Percentiles rank a stretch among this genome's conserved stretches.
These are phyloP conservation scores for Acropora tenuis DNA, from an alignment of 64 coral and sea anemone species.

Conservation along the genomic window DNA sequence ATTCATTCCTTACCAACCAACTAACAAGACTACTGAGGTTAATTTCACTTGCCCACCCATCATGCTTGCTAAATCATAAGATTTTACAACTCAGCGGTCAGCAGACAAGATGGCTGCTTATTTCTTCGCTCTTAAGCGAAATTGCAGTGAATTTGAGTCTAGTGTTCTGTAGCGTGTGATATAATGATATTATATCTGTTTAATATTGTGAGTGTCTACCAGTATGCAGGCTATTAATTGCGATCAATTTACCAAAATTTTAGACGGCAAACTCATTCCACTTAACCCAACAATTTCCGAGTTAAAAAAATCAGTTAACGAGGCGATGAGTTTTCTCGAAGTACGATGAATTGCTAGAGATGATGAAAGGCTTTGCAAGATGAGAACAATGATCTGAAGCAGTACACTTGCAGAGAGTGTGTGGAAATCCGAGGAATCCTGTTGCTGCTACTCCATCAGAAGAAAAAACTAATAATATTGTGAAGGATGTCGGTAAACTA, in stretches of 20 bases:
- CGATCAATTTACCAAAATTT: conserved; percentile 1
- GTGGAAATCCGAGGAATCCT: conserved; percentile 17
- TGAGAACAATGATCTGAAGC: background rate
- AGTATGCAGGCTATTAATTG: conserved; percentile 13
- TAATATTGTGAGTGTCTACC: background rate
- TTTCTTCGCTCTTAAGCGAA: no score
- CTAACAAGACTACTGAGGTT: no score
- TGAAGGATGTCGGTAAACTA: background rate
- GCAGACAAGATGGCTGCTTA: no score
- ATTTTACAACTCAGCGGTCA: no score
- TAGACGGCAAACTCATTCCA: background rate
- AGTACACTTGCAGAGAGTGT: conserved; percentile 1
- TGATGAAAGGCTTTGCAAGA: conserved; percentile 5
- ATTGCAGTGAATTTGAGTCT: no score
- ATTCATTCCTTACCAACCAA: no score
- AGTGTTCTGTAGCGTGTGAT: no score
- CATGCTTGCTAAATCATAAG: no score
- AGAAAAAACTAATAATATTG: conserved; percentile 11
- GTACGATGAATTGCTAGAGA: conserved; percentile 40
- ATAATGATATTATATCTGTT: no score
- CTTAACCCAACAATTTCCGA: background rate
- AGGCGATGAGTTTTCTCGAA: background rate
- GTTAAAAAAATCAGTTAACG: background rate
- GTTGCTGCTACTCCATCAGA: background rate
- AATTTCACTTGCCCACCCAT: background rate